These are phyloP conservation scores for Myopa testacea DNA, from an alignment of 2,888 invertebrate species.

Conservation along the genomic window DNA sequence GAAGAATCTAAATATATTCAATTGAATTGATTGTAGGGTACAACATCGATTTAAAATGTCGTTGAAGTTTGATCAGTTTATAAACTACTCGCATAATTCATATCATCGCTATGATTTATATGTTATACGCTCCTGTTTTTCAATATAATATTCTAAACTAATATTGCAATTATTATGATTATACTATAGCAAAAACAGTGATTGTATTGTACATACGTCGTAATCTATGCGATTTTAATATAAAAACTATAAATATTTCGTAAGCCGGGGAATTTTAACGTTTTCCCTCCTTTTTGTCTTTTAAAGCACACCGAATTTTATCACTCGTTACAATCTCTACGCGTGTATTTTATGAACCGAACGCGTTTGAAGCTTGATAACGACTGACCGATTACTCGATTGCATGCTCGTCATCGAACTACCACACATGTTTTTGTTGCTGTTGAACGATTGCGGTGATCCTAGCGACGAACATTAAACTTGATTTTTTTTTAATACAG, in stretches of 20 bases:
- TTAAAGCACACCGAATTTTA: neutral
- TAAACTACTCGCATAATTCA: no score
- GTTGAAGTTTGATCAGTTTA: no score
- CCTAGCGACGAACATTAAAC: neutral
- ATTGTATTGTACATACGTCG: no score
- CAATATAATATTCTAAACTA: neutral
- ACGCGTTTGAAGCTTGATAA: constrained; percentile 42
- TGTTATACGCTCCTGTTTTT: neutral
- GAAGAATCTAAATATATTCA: no score
- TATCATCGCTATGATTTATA: neutral
- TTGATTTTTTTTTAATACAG: neutral
- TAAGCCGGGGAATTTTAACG: no score
- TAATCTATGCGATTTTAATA: no score
- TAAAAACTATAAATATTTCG: no score
- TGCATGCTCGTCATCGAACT: neutral
- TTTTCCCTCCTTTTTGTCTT: neutral
- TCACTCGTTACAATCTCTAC: neutral
- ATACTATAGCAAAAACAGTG: no score
- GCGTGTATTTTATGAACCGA: constrained; percentile 23
- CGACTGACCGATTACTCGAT: constrained; percentile 37
- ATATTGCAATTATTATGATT: neutral
- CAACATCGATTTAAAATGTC: no score
- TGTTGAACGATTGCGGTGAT: neutral
- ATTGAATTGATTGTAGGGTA: no score
- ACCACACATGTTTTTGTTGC: neutral